A percentile compares a stretch with the other conserved stretches of the same genome.
Conservation (phyloP, 2,888 invertebrate species). For the Norana najaformis region DNA sequence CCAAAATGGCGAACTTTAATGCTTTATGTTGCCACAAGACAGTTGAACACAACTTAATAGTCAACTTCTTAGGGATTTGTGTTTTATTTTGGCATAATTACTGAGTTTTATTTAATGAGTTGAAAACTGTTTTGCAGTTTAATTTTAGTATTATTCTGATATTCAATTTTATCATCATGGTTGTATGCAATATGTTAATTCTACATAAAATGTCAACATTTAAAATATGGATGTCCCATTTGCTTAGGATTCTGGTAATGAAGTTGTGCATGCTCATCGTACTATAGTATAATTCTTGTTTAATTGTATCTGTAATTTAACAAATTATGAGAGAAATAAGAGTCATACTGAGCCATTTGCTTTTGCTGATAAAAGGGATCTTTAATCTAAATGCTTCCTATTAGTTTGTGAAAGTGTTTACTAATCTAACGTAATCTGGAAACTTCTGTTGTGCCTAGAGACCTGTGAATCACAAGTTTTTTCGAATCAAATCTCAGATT, state of each 20-base stretch:
- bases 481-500: no score
- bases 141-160: not conserved
- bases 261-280: not conserved
- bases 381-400: not conserved
- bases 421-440: not conserved
- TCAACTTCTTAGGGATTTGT: not conserved
- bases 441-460: not conserved
- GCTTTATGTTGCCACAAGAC: not conserved
- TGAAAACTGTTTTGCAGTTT: no score
- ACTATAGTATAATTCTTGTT: not conserved
- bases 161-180: slow-evolving; percentile 13
- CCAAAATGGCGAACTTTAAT: not conserved
- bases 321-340: not conserved
- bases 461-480: no score
- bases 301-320: not conserved
- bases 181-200: not conserved
- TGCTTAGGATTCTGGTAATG: not conserved
- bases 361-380: not conserved
- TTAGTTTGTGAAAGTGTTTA: not conserved
- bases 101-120: not conserved
- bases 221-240: not conserved
- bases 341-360: not conserved
- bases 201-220: not conserved
- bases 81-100: not conserved
- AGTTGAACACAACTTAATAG: not conserved